Conservation (phyloP, 2,797 vertebrate species). For the Acanthopagrus latus region DNA sequence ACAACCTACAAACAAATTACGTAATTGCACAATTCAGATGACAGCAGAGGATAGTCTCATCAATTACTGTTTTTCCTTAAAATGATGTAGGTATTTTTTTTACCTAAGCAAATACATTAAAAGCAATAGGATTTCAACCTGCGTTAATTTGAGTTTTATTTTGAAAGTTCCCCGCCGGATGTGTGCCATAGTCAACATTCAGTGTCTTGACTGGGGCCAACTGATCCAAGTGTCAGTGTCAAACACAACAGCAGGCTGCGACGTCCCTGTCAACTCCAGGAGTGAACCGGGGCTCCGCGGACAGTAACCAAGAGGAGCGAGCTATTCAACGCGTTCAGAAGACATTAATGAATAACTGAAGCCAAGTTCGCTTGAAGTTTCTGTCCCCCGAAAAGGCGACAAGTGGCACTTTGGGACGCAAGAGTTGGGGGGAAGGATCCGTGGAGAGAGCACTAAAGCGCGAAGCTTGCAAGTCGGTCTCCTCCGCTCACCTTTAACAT, state of each 20-base stretch:
- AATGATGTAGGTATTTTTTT: not conserved
- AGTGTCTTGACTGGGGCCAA: not conserved
- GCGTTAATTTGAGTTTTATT: slow-evolving; percentile 37
- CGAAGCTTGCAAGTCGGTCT: slow-evolving; percentile 44
- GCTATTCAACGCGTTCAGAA: not conserved
- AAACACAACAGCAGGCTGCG: slow-evolving; percentile 55
- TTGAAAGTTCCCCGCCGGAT: slow-evolving; percentile 14
- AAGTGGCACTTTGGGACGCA: slow-evolving; percentile 21
- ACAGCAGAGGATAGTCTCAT: not conserved
- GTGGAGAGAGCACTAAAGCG: slow-evolving; percentile 28
- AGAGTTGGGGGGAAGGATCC: slow-evolving; percentile 14
- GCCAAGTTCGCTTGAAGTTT: not conserved
- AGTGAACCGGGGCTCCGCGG: not conserved
- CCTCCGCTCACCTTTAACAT: slow-evolving; percentile 75
- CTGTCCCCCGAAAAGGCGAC: slow-evolving; percentile 3
- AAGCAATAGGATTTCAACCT: not conserved
- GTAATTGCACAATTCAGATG: not conserved
- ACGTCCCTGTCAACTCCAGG: slow-evolving; percentile 62
- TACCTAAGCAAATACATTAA: not conserved
- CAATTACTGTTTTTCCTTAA: not conserved
- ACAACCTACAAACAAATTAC: too few species aligned
- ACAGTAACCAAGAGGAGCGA: slow-evolving; percentile 14
- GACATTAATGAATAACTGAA: not conserved
- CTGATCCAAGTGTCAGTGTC: slow-evolving; percentile 56
- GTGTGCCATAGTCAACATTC: fast-evolving